These are phyloP conservation scores for Trichopoda pennipes DNA, from an alignment of 2,888 invertebrate genomes.

Conservation along the genomic window DNA sequence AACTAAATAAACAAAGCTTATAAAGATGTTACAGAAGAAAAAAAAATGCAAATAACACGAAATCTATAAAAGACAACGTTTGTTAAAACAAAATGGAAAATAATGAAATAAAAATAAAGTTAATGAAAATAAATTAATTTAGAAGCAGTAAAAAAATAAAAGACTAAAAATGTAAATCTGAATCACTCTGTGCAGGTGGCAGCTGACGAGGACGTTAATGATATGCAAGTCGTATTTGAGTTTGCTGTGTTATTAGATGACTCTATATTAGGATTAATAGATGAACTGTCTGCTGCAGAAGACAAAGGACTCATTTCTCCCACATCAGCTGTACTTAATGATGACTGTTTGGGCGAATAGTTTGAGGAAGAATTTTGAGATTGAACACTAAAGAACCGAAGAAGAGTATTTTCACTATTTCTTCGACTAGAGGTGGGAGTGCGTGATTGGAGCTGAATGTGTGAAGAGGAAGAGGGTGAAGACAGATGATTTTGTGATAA, in stretches of 20 bases:
- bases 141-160: constrained; percentile 33
- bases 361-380: constrained; percentile 61
- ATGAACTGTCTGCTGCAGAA: neutral
- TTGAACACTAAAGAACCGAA: constrained; percentile 79
- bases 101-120: constrained; percentile 1
- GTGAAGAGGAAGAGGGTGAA: constrained; percentile 69
- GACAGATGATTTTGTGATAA: constrained; percentile 73
- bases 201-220: constrained; percentile 41
- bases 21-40: neutral
- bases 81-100: constrained; percentile 51
- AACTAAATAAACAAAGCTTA: constrained; percentile 53
- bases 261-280: constrained; percentile 8
- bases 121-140: constrained; percentile 26
- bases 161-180: neutral
- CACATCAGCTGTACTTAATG: constrained; percentile 49
- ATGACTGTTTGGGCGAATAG: neutral
- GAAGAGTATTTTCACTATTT: constrained; percentile 79
- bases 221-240: constrained; percentile 34
- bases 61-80: constrained; percentile 38
- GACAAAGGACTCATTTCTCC: constrained; percentile 64
- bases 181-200: constrained; percentile 69
- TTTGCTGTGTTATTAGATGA: constrained; percentile 29
- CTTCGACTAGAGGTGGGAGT: constrained; percentile 79
- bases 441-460: constrained; percentile 71
- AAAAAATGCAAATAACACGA: constrained; percentile 30